Conservation (phyloP, 2,113 vertebrate species). For the Hiodon tergisus region DNA sequence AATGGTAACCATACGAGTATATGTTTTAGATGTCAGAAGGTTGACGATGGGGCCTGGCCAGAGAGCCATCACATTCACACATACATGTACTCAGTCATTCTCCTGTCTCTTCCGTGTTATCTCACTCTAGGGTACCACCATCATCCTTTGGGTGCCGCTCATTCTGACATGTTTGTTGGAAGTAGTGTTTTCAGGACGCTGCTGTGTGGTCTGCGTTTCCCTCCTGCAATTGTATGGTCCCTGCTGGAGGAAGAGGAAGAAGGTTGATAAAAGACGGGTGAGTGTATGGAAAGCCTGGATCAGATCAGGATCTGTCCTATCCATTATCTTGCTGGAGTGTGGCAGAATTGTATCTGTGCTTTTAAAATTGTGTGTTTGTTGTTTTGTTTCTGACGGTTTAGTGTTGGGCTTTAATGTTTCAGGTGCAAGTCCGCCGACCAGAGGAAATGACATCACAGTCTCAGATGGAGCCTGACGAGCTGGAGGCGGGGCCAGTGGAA, state of each 20-base stretch:
- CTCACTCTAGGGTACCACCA: constrained; percentile 67
- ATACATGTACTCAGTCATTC: neutral
- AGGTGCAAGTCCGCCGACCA: neutral
- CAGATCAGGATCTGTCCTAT: no score
- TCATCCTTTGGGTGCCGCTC: constrained; percentile 76
- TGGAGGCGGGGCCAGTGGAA: constrained; percentile 24
- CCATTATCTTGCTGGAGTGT: neutral
- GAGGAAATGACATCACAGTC: neutral
- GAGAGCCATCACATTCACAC: neutral
- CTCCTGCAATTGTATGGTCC: constrained; percentile 63
- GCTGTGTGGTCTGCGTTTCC: constrained; percentile 57
- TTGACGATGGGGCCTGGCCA: no score
- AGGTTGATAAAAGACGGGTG: constrained; percentile 39
- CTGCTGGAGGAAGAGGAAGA: constrained; percentile 49
- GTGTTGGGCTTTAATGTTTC: neutral
- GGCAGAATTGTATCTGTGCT: neutral
- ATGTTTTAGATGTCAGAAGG: no score
- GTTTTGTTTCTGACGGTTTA: neutral
- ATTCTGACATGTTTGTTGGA: constrained; percentile 63
- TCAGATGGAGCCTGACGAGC: constrained; percentile 40
- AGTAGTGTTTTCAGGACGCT: constrained; percentile 66
- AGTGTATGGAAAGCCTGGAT: constrained; percentile 8
- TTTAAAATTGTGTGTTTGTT: neutral
- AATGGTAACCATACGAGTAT: no score
- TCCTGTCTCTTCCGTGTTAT: neutral